Conservation (phyloP, 2,113 vertebrate genomes). For the Lepus timidus region DNA sequence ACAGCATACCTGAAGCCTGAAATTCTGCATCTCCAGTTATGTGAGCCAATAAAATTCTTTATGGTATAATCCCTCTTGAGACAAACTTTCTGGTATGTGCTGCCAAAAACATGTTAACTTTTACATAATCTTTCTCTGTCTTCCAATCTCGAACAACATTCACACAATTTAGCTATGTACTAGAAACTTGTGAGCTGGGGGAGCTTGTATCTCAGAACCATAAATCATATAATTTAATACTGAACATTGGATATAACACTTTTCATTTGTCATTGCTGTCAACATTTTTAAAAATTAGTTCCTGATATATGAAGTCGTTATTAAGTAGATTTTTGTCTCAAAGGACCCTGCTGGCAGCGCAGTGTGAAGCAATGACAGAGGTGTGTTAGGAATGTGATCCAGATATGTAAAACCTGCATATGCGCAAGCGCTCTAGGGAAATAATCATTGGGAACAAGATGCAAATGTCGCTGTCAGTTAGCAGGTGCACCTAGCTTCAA, state of each 20-base stretch:
- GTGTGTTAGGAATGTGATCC: too few relatives aligned
- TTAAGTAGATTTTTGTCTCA: background rate
- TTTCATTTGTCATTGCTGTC: background rate
- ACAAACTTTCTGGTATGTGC: background rate
- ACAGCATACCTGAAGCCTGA: background rate
- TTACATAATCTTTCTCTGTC: background rate
- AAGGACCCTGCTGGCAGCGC: too few relatives aligned
- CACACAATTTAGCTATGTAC: background rate
- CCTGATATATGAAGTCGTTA: background rate
- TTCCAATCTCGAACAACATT: background rate
- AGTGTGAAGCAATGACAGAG: background rate
- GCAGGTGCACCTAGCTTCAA: background rate
- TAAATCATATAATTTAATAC: background rate
- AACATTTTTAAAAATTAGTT: background rate
- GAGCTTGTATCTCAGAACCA: background rate
- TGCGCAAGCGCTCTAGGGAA: background rate
- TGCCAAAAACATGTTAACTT: background rate
- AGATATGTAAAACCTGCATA: background rate
- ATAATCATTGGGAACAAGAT: background rate
- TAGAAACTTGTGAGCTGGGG: background rate
- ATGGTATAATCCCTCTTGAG: background rate
- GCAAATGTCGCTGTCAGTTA: background rate
- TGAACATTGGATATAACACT: background rate
- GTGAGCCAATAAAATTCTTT: background rate
- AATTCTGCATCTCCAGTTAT: background rate